Base-by-base conservation (phyloP, 2,113 vertebrate species). In the Saccopteryx leptura region DNA sequence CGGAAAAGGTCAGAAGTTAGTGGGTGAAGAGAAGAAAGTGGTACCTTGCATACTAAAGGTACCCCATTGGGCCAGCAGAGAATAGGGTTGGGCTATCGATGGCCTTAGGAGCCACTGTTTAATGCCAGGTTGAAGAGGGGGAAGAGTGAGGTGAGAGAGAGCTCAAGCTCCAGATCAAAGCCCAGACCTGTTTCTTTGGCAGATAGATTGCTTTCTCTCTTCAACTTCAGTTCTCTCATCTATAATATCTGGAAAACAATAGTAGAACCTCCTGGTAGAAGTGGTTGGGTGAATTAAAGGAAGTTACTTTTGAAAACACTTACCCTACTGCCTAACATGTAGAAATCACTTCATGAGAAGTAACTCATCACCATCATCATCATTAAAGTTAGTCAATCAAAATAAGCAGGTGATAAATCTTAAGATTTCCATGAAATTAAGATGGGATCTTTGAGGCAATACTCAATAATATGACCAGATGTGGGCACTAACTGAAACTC, bases 361-460 rank as follows among this genome's bases (percentile, higher is more conserved):
- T 84, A 82, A 84, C n/a, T 90, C 39, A 46, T 31, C 7, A 31
- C 33, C 75, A 69, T 26, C 26, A 66, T 28, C 18, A 82, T 54
- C 48, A 89, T 65, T 50, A 94, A 85, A 78, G 65, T 17, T 56
- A 82, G 26, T 56, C 89, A 10, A 56, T 86, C 69, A 68, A 82
- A 88, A 87, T n/a, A 82, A 71, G 14, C 61, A 81, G 54, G 4
- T 83, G 61, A 90, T 60, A 76, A 83, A 68, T 60, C 24, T 1
- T 31, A 89, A 56, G 19, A 66, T 71, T 31, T 78, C 75, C n/a
- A 46, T 60, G 26, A 96, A 84, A 93, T 54, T 78, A 75, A 88
- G 92, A 80, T 39, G 24, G 31, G 33, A 33, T 33, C 48, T n/a
- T 15, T 10, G 15, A 74, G 17, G 66, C 19, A 68, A 61, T 58